Evolutionary conservation across 2,797 vertebrate species (phyloP).

Genomic region (Microcaecilia unicolor): DNA sequence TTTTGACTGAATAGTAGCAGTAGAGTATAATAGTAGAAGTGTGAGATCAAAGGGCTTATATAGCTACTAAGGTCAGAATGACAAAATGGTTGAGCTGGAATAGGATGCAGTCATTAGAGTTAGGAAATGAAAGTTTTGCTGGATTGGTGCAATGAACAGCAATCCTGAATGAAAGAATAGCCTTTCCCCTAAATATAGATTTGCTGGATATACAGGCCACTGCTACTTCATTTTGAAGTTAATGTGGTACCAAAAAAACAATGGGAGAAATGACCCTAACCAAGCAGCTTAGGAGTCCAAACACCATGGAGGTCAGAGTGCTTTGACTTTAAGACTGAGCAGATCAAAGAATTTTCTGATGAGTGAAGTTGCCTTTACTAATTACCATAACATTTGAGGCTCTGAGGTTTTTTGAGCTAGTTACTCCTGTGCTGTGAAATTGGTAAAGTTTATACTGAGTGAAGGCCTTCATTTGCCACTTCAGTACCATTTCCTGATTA

Average conservation of each 20-base stretch:
- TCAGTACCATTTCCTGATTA: too few species aligned
- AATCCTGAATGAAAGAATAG: constrained; percentile 10
- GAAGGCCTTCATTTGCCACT: too few species aligned
- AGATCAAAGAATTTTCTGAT: constrained; percentile 64
- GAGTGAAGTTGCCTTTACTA: constrained; percentile 39
- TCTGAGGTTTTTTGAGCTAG: constrained; percentile 24
- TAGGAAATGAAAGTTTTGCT: constrained; percentile 62
- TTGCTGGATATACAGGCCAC: constrained; percentile 51
- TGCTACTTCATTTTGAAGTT: constrained; percentile 57
- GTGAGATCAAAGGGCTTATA: constrained; percentile 59
- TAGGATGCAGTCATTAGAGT: constrained; percentile 54
- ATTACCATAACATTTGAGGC: constrained; percentile 56
- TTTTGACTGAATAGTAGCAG: constrained; percentile 54
- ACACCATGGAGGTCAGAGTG: constrained; percentile 52
- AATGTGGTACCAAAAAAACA: constrained; percentile 56
- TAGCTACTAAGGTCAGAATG: constrained; percentile 43
- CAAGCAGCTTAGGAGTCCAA: constrained; percentile 33
- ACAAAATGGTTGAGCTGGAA: constrained; percentile 52
- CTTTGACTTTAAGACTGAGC: constrained; percentile 59
- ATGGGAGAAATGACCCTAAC: constrained; percentile 54
- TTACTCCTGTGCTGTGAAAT: constrained; percentile 45
- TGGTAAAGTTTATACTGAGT: too few species aligned
- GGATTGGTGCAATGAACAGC: constrained; percentile 48
- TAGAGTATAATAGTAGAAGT: constrained; percentile 35
- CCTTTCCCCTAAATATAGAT: constrained; percentile 48